Percentiles rank a stretch among this genome's conserved stretches.
Evolutionary conservation across 2,797 vertebrate species (phyloP).

Genomic region (Lepidocolaptes lacrymiger): DNA sequence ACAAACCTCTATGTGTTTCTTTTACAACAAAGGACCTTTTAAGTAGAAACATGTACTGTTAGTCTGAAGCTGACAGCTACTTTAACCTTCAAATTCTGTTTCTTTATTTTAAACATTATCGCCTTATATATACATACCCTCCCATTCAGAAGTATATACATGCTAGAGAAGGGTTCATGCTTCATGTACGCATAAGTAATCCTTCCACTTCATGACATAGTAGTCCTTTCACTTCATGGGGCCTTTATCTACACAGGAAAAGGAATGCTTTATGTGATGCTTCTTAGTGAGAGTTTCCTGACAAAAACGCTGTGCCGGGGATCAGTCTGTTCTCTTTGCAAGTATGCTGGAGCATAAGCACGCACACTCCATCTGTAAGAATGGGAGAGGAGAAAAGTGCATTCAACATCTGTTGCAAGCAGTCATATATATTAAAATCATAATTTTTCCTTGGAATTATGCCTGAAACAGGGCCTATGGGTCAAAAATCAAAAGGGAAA

Average conservation of each 20-base stretch:
- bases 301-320: neutral
- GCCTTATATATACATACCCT: neutral
- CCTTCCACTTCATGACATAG: neutral
- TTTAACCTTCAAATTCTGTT: neutral
- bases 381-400: neutral
- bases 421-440: neutral
- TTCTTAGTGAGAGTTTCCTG: neutral
- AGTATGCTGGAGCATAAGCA: neutral
- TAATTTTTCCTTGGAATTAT: neutral
- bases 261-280: neutral
- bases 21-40: neutral
- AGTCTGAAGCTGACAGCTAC: neutral
- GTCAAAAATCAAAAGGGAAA: neutral
- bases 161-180: neutral
- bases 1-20: neutral
- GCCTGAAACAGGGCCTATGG: neutral
- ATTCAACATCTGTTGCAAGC: slow-evolving; percentile 14
- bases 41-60: neutral
- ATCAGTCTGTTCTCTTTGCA: neutral
- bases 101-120: neutral
- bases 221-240: neutral
- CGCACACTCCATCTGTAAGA: neutral
- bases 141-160: fast-evolving
- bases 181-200: neutral
- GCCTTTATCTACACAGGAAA: neutral